Base-by-base conservation (phyloP, 92 coral and sea anemone genomes). In the Parazoanthus darwini region DNA sequence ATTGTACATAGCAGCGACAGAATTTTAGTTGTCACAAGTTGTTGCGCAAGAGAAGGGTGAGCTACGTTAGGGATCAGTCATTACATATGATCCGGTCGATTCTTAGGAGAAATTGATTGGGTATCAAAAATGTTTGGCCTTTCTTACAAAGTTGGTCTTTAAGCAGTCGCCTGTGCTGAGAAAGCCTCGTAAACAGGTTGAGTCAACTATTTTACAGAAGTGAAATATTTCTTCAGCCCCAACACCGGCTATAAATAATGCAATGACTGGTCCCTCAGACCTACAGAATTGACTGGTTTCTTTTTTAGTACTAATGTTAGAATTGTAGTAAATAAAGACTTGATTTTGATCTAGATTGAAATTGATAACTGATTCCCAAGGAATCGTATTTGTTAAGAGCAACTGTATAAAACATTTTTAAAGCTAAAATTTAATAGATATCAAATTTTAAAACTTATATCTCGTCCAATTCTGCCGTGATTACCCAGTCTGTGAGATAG, bases 291-390 rank as follows among this genome's bases (percentile, higher is more conserved):
- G 26, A 33, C 18, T 56, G 25, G 43, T 73, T 9, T 44, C 46
- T 51, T 0, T 23, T 23, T 8, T 71, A 25, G 6, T 26, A 29
- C 46, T 23, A 8, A 63, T 1, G 1, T 23, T 59, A 83, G 63
- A 42, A 56, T 6, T 80, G 8, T 25, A 18, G n/a, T 33, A 36
- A n/a, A 20, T 33, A 6, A 73, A 84, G 11, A 43, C 87, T 84
- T 84, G 87, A 71, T 84, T 67, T 25, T 42, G 77, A 43, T 82
- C 79, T 44, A 33, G 63, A 2, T 84, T 68, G 14, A 70, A 70
- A 46, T 68, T 84, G 44, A 84, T 72, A 84, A 71, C 23, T 84
- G 79, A 84, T 84, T 84, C 87, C 87, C 56, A 84, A 33, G 87
- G 87, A 71, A 84, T 84, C 87, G 18, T 81, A 18, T 63, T 84